phyloP scores from a whole-genome alignment of 2,888 invertebrate genomes.

The Drosophila nr. perissopoda region DNA sequence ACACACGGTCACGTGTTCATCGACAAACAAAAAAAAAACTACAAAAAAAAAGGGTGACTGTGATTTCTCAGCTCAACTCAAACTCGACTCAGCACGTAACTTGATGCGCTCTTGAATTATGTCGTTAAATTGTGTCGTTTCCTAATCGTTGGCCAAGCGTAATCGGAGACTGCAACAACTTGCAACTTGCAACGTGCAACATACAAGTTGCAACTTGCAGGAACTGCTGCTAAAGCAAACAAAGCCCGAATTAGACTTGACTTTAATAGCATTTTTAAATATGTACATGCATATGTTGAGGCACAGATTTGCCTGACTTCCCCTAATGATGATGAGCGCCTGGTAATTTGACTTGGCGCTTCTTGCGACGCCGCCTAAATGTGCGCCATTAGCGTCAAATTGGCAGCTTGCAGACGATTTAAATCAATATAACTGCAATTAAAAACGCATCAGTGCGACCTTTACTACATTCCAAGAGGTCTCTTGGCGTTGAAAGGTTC shows the following conservation, averaged over 20 bases:
- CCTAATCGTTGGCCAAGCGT: slow-evolving; percentile 74
- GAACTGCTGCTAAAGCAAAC: slow-evolving; percentile 48
- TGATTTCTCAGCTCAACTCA: slow-evolving; percentile 32
- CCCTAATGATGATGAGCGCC: slow-evolving; percentile 71
- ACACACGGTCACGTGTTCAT: slow-evolving; percentile 41
- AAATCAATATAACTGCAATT: slow-evolving; percentile 78
- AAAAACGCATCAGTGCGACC: slow-evolving; percentile 71
- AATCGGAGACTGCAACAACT: slow-evolving; percentile 55
- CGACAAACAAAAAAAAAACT: not conserved
- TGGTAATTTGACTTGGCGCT: slow-evolving; percentile 53
- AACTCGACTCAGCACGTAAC: slow-evolving; percentile 48
- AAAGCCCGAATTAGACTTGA: slow-evolving; percentile 39
- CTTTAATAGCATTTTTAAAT: slow-evolving; percentile 28
- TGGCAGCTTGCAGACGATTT: slow-evolving; percentile 74
- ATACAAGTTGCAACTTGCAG: slow-evolving; percentile 14
- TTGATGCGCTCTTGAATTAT: slow-evolving; percentile 79
- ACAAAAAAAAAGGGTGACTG: slow-evolving; percentile 56
- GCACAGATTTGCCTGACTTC: slow-evolving; percentile 14
- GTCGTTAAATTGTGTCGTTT: slow-evolving; percentile 79
- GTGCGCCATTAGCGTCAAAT: slow-evolving; percentile 71
- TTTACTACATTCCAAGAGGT: not conserved
- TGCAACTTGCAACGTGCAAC: slow-evolving; percentile 23
- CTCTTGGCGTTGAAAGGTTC: slow-evolving; percentile 8
- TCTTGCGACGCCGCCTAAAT: slow-evolving; percentile 45
- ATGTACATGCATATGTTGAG: not conserved